Evolutionary conservation across 2,113 vertebrate species (phyloP), one percentile per base, ranked within the genome.

Genomic region (Gobius niger): DNA sequence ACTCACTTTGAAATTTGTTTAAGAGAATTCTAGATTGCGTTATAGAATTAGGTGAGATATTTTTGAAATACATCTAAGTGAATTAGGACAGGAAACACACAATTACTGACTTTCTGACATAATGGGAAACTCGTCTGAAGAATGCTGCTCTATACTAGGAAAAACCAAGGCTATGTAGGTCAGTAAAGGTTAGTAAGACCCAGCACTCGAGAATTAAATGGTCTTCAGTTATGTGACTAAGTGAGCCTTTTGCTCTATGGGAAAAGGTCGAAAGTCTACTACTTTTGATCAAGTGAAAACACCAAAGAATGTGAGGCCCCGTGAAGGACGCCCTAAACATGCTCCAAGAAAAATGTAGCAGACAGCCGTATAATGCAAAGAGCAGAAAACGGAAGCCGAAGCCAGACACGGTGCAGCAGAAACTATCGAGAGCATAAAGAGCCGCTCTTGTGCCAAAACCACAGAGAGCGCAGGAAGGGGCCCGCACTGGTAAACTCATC

Each of bases 401-500:
- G 69, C 80, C 61, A 62, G 40, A 62, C 76, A 85, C 81, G 78
- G 49, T 64, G 52, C 68, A 54, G 75, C 65, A 53, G 74, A 71
- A 70, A 76, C 76, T 61, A 83, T 89, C 78, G 42, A 50, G 53
- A 19, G 65, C 73, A 77, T 81, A 80, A 82, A 87, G 86, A 76
- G 65, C 67, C 77, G 65, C 44, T 10, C 47, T 53, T 46, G 67
- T 72, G 80, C 78, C 82, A 80, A 85, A 88, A 70, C 70, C 75
- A 46, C 75, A 72, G 66, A 74, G 18, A 7, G 47, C 14, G 4
- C 14, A 75, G 73, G 68, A 67, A 72, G 70, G 72, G 77, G 68
- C 76, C 69, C 72, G 67, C 57, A 44, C 80, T 85, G 85, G 87
- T 87, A 90, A 90, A 87, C 50, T 80, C 76, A 75, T 87, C 86